Evolutionary conservation across 1,140 invertebrate species (phyloP).

Genomic region (Neelides sp.): DNA sequence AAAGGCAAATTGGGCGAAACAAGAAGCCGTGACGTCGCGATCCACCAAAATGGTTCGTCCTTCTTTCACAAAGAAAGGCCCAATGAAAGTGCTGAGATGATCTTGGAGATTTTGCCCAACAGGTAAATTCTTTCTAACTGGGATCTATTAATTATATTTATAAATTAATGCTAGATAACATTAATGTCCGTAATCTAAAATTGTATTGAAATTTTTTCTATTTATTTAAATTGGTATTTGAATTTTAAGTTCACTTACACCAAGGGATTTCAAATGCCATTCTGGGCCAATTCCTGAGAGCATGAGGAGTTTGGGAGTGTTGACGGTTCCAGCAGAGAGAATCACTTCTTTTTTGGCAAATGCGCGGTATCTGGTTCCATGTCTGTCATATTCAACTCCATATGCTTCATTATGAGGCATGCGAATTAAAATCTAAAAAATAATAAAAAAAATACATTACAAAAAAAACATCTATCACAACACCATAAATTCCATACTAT

Average conservation of each 20-base stretch:
- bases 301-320: conserved; percentile 38
- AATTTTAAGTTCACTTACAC: conserved; percentile 19
- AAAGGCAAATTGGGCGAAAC: conserved; percentile 2
- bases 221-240: not conserved
- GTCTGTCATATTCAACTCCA: conserved; percentile 24
- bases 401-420: conserved; percentile 13
- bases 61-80: conserved; percentile 14
- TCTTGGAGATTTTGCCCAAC: conserved; percentile 40
- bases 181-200: not conserved
- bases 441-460: not conserved
- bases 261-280: conserved; percentile 34
- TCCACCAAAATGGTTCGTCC: conserved; percentile 6
- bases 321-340: conserved; percentile 35
- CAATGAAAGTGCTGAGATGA: conserved; percentile 31
- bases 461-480: not conserved
- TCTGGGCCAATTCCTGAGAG: conserved; percentile 42
- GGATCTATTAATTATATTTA: conserved; percentile 21
- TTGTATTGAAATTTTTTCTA: not conserved
- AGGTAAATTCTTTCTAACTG: conserved; percentile 33
- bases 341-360: conserved; percentile 34
- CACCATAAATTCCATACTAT: not conserved
- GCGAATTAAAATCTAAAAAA: conserved; percentile 13
- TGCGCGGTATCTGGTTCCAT: conserved; percentile 12
- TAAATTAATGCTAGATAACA: not conserved
- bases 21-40: conserved; percentile 3